Conservation (phyloP, 2,113 vertebrate species). For the Telmatochromis brachygnathus region DNA sequence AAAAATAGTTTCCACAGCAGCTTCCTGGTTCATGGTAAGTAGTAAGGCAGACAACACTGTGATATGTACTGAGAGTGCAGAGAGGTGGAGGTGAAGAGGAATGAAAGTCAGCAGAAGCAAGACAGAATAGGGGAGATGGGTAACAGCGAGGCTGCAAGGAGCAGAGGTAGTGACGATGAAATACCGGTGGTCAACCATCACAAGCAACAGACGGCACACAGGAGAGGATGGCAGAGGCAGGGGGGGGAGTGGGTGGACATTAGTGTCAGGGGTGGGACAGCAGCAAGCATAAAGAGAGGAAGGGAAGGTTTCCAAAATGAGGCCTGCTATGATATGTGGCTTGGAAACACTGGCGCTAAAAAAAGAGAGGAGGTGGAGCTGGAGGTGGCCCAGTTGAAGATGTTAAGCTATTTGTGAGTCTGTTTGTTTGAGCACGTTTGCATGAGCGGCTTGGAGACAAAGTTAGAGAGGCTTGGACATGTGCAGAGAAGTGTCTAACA, state of each 20-base stretch:
- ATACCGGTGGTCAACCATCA: not conserved
- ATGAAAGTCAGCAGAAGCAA: not conserved
- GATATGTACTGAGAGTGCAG: not conserved
- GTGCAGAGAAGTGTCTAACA: not conserved
- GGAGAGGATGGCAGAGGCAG: not conserved
- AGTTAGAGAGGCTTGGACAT: not conserved
- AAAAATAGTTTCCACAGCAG: not conserved
- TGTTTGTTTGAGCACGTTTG: not conserved
- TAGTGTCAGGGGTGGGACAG: not conserved
- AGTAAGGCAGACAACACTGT: not conserved
- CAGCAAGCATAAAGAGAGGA: not conserved
- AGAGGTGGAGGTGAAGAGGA: not conserved
- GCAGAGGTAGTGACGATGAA: not conserved
- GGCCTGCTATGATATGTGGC: not conserved
- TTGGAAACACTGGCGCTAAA: not conserved
- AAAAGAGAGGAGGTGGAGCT: not conserved
- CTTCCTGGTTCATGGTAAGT: not conserved
- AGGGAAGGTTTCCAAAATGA: not conserved
- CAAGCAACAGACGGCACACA: accelerated
- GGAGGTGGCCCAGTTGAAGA: not conserved
- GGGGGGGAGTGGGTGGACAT: not conserved
- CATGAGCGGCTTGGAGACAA: not conserved
- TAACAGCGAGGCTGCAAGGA: not conserved
- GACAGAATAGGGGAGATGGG: not conserved
- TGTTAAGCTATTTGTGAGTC: not conserved